A percentile compares a stretch with the other conserved stretches of the same genome.
These are phyloP conservation scores for Vulpes lagopus DNA, from an alignment of 2,113 vertebrate species.

Conservation along the genomic window DNA sequence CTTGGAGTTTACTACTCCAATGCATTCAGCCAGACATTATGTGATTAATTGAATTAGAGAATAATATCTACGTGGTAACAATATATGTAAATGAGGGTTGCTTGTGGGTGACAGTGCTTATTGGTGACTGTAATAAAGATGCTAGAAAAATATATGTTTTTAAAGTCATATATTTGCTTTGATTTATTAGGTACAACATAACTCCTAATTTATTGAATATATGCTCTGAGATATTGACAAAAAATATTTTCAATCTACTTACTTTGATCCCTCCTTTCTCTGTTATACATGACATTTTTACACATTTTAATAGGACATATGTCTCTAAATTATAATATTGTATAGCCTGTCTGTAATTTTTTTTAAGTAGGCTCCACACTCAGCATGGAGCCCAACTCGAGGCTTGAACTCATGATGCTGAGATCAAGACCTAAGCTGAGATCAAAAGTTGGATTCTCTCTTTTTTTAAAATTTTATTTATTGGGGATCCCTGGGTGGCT, in stretches of 20 bases:
- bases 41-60: not conserved
- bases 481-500: too few relatives aligned
- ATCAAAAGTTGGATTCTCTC: not conserved
- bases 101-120: not conserved
- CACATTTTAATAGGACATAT: not conserved
- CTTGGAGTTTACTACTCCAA: not conserved
- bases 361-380: not conserved
- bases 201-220: not conserved
- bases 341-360: not conserved
- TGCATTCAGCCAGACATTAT: not conserved
- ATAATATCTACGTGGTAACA: not conserved
- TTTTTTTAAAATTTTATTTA: too few relatives aligned
- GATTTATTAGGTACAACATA: not conserved
- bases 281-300: not conserved
- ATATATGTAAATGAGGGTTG: not conserved
- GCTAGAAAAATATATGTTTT: not conserved
- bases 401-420: not conserved
- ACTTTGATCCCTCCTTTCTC: not conserved
- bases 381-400: not conserved
- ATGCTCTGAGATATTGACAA: not conserved
- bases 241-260: slow-evolving; percentile 17
- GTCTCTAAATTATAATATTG: not conserved
- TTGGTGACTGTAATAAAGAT: not conserved
- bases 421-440: not conserved
- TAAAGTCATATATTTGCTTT: not conserved